Evolutionary conservation across 2,888 invertebrate genomes (phyloP).

Genomic region (Thereva nobilitata): DNA sequence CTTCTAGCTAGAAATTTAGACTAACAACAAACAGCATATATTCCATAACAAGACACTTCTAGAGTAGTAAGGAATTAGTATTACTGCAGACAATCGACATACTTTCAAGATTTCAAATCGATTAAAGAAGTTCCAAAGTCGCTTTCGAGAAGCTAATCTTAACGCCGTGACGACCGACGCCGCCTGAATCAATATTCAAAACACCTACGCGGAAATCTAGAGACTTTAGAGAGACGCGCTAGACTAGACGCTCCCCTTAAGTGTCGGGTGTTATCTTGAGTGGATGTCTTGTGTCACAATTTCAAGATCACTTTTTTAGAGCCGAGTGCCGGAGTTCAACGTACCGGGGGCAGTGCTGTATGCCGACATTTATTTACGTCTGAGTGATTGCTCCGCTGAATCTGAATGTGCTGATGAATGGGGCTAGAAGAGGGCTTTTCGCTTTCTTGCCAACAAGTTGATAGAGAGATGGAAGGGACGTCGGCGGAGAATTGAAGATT

Average conservation of each 20-base stretch:
- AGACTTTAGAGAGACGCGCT: neutral
- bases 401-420: slow-evolving; percentile 8
- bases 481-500: too few species aligned
- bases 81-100: too few species aligned
- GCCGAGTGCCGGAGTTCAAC: slow-evolving; percentile 17
- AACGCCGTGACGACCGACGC: too few species aligned
- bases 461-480: too few species aligned
- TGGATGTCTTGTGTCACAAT: slow-evolving; percentile 21
- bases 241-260: neutral
- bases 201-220: neutral
- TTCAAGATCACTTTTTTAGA: slow-evolving; percentile 32
- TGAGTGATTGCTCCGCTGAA: slow-evolving; percentile 12
- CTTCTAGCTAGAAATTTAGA: slow-evolving; percentile 20
- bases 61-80: too few species aligned
- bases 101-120: too few species aligned
- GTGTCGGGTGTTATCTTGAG: slow-evolving; percentile 2
- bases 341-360: neutral
- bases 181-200: too few species aligned
- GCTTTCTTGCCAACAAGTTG: too few species aligned
- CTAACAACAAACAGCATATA: too few species aligned
- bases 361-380: slow-evolving; percentile 25
- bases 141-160: too few species aligned
- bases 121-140: too few species aligned
- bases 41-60: too few species aligned
- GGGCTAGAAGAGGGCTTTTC: neutral